phyloP scores from a whole-genome alignment of 1,140 invertebrate species.

The Calliphora vicina region DNA sequence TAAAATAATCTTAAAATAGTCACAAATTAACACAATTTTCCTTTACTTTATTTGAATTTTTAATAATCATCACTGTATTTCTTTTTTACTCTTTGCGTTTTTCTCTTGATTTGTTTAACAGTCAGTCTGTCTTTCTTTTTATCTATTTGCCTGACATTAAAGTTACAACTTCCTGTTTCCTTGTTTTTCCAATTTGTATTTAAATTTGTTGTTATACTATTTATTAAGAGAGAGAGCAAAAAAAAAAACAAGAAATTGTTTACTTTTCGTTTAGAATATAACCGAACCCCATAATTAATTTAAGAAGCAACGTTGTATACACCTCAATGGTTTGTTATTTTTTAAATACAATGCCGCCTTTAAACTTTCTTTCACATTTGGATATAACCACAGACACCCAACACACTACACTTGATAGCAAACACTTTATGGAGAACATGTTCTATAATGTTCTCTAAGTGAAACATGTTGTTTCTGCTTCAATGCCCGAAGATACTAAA shows the following conservation, averaged over 20 bases:
- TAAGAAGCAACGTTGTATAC: neutral
- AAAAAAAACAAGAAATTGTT: too few species aligned
- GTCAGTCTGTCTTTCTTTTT: neutral
- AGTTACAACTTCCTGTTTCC: neutral
- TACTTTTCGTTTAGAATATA: neutral
- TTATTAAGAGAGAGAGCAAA: neutral
- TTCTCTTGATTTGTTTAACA: neutral
- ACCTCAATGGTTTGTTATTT: neutral
- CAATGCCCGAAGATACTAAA: neutral
- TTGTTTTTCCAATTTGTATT: slow-evolving; percentile 9
- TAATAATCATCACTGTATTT: too few species aligned
- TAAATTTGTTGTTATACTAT: neutral
- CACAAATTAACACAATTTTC: too few species aligned
- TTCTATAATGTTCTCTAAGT: slow-evolving; percentile 12
- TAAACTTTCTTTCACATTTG: slow-evolving; percentile 2
- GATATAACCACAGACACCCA: neutral
- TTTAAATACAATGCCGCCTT: neutral
- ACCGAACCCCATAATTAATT: neutral
- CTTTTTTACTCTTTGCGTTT: neutral
- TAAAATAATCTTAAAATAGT: neutral
- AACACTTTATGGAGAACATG: neutral
- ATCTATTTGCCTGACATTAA: neutral
- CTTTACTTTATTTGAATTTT: too few species aligned
- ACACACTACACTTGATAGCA: neutral
- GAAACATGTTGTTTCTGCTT: slow-evolving; percentile 16